A percentile compares a stretch with the other conserved stretches of the same genome.
These are phyloP conservation scores for Oscheius sp. DNA, from an alignment of 2,888 invertebrate genomes.

Conservation along the genomic window DNA sequence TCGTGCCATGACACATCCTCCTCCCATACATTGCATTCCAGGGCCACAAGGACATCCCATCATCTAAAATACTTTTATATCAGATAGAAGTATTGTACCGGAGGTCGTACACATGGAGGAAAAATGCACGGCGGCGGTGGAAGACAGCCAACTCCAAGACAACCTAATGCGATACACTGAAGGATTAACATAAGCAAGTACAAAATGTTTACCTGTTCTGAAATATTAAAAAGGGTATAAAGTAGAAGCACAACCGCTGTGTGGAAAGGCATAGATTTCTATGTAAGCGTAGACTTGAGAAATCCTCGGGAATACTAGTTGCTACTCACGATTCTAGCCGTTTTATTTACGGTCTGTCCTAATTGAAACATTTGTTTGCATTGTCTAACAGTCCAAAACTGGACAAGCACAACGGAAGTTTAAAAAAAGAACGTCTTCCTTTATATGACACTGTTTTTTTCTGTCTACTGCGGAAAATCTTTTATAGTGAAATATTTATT, in stretches of 20 bases:
- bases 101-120: conserved; percentile 46
- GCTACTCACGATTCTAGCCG: conserved; percentile 25
- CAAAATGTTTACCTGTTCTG: conserved; percentile 1
- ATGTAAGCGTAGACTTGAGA: not conserved
- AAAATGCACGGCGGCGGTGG: conserved; percentile 45
- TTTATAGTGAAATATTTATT: conserved; percentile 15
- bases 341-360: conserved; percentile 30
- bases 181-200: conserved; percentile 1
- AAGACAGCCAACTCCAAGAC: conserved; percentile 50
- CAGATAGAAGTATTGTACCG: not conserved
- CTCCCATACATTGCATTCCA: conserved; percentile 49
- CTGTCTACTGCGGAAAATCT: not conserved
- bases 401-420: not conserved
- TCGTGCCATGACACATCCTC: conserved; percentile 47
- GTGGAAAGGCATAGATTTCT: not conserved
- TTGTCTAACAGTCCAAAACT: not conserved
- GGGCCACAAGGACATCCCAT: conserved; percentile 47
- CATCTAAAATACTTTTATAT: conserved; percentile 16
- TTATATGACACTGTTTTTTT: not conserved
- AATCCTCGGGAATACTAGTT: conserved; percentile 29
- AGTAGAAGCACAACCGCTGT: conserved; percentile 13
- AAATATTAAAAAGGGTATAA: not conserved
- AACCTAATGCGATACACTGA: conserved; percentile 48
- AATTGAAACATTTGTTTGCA: conserved; percentile 35
- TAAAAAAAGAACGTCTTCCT: not conserved